These are phyloP conservation scores for Pteronotus mesoamericanus DNA, from an alignment of 2,797 vertebrate genomes.

Conservation along the genomic window DNA sequence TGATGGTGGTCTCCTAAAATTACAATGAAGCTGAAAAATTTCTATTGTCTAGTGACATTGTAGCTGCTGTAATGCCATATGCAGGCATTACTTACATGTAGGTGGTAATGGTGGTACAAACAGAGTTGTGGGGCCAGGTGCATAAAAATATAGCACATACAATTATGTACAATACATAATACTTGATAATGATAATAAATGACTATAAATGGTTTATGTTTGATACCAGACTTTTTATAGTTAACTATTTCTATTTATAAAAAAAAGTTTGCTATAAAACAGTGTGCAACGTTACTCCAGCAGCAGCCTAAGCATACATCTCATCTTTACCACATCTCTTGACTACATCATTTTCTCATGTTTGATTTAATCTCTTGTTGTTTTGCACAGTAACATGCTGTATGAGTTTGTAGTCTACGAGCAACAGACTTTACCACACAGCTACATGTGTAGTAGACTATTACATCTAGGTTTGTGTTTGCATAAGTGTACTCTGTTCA, in stretches of 20 bases:
- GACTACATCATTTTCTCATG: neutral
- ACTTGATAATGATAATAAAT: neutral
- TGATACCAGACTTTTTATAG: neutral
- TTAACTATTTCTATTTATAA: neutral
- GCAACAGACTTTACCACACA: neutral
- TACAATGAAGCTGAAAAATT: neutral
- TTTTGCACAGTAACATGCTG: neutral
- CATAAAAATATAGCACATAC: too few species aligned
- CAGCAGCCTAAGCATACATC: neutral
- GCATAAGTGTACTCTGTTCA: neutral
- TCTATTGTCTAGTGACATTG: neutral
- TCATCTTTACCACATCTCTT: neutral
- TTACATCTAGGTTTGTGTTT: too few species aligned
- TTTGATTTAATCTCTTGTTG: neutral
- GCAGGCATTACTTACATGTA: neutral
- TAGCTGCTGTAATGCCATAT: neutral
- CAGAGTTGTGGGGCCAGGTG: neutral
- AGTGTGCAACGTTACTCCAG: neutral
- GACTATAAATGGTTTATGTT: neutral
- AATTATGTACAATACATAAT: neutral
- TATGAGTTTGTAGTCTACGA: neutral
- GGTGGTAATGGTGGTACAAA: neutral
- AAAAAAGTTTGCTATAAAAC: neutral
- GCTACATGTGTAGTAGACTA: neutral
- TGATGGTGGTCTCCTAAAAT: neutral